Conservation (phyloP, 37 sponge, comb jelly and placozoan species). For the Amphimedon queenslandica region DNA sequence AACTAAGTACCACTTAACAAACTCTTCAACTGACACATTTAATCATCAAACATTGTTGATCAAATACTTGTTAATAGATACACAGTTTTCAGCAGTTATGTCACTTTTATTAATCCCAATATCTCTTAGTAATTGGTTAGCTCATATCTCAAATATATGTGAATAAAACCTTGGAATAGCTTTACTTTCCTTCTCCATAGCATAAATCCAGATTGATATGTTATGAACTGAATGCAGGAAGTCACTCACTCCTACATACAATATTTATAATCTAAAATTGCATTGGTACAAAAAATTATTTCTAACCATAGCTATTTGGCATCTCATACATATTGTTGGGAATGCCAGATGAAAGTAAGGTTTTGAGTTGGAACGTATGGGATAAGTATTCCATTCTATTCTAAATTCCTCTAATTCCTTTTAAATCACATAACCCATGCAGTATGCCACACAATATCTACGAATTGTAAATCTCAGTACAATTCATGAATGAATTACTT, state of each 20-base stretch:
- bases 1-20: too few species aligned
- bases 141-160: constrained; percentile 16
- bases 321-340: constrained; percentile 32
- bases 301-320: constrained; percentile 14
- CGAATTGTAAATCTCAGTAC: too few species aligned
- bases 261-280: neutral
- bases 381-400: constrained; percentile 28
- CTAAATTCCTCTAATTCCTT: constrained; percentile 32
- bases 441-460: too few species aligned
- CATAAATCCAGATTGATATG: constrained; percentile 2
- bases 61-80: too few species aligned
- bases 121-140: too few species aligned
- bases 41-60: too few species aligned
- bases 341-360: neutral
- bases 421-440: too few species aligned
- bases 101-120: too few species aligned
- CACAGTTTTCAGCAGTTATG: too few species aligned
- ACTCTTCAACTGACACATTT: too few species aligned
- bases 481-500: too few species aligned
- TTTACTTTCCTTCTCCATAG: constrained; percentile 7
- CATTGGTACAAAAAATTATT: neutral
- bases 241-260: constrained; percentile 5
- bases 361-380: constrained; percentile 21
- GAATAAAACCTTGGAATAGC: constrained; percentile 13
- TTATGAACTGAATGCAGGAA: constrained; percentile 12